Evolutionary conservation across 2,797 vertebrate genomes (phyloP).

Genomic region (Sus cebifrons): DNA sequence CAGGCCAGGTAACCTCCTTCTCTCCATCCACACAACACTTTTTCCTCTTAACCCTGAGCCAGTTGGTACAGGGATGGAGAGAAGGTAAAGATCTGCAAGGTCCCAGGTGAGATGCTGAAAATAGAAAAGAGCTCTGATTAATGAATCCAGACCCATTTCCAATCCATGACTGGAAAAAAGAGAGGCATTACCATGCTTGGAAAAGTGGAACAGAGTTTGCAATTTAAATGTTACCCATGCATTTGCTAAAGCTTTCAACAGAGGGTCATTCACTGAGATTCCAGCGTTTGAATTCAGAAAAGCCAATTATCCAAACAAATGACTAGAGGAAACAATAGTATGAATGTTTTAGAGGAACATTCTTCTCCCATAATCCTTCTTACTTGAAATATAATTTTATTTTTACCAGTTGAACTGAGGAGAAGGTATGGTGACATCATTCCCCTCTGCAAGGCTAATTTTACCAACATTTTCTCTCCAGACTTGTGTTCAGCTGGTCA

Average conservation of each 20-base stretch:
- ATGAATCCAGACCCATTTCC: conserved; percentile 57
- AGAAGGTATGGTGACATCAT: neutral
- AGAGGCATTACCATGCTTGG: conserved; percentile 32
- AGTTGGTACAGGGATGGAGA: neutral
- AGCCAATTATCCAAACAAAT: conserved; percentile 75
- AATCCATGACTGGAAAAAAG: conserved; percentile 63
- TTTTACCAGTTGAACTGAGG: conserved; percentile 25
- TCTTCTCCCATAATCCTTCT: conserved; percentile 52
- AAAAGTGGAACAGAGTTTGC: conserved; percentile 45
- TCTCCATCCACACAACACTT: neutral
- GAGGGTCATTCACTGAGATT: conserved; percentile 67
- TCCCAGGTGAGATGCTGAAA: neutral
- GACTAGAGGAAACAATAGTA: conserved; percentile 21
- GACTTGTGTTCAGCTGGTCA: neutral
- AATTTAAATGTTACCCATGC: conserved; percentile 57
- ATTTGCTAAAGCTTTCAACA: conserved; percentile 61
- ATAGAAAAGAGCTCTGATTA: conserved; percentile 41
- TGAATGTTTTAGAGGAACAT: conserved; percentile 53
- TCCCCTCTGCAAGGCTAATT: conserved; percentile 66
- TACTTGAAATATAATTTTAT: neutral
- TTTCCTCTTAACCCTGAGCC: neutral
- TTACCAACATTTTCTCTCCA: conserved; percentile 51
- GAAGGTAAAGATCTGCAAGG: neutral
- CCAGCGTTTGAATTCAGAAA: conserved; percentile 61
- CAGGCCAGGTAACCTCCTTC: neutral